Conservation (phyloP, 2,888 invertebrate genomes). For the Dendrolimus pini region DNA sequence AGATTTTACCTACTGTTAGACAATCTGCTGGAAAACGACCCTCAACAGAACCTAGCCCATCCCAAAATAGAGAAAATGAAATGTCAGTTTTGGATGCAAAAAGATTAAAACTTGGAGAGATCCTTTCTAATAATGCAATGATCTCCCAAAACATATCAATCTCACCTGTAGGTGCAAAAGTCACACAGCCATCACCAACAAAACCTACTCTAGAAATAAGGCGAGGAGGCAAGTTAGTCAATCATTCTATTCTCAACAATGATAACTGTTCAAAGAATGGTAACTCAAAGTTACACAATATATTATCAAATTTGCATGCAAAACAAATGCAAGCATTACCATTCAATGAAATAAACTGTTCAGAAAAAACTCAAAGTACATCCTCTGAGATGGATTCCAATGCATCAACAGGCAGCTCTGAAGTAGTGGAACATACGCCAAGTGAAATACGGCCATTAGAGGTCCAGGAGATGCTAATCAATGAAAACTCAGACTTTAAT, state of each 20-base stretch:
- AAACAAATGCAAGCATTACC: constrained; percentile 56
- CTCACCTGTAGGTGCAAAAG: constrained; percentile 44
- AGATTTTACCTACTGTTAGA: constrained; percentile 37
- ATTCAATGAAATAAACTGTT: constrained; percentile 42
- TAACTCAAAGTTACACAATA: constrained; percentile 69
- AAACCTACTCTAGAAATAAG: constrained; percentile 38
- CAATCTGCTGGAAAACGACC: constrained; percentile 47
- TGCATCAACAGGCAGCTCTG: constrained; percentile 53
- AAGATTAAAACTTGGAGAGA: constrained; percentile 60
- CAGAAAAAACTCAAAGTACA: constrained; percentile 39
- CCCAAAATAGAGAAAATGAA: constrained; percentile 47
- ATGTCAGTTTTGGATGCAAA: constrained; percentile 54
- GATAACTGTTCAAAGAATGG: constrained; percentile 71
- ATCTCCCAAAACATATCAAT: constrained; percentile 43
- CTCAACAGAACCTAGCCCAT: constrained; percentile 36
- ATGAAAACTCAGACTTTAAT: constrained; percentile 62
- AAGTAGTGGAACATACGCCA: constrained; percentile 39
- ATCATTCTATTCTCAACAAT: constrained; percentile 56
- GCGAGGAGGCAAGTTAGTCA: constrained; percentile 38
- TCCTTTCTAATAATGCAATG: constrained; percentile 39
- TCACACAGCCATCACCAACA: constrained; percentile 36
- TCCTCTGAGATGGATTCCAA: constrained; percentile 49
- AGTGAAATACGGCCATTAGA: constrained; percentile 46
- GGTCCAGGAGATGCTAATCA: constrained; percentile 60
- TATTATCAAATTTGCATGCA: constrained; percentile 61